Percentiles rank a stretch among this genome's conserved stretches.
phyloP scores from a whole-genome alignment of 2,888 invertebrate species.

The Serrognathus titanus region DNA sequence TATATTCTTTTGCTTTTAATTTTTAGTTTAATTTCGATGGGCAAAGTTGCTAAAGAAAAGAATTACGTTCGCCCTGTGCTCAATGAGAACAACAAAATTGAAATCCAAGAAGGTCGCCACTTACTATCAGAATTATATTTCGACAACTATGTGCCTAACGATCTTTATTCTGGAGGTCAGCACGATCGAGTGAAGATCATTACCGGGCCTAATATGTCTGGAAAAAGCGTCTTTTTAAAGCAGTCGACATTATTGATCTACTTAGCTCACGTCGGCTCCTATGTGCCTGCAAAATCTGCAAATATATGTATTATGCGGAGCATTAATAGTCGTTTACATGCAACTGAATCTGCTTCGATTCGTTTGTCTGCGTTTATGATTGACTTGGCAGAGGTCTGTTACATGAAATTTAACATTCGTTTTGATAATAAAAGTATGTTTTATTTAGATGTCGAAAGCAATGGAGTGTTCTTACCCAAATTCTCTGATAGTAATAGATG shows the following conservation, averaged over 20 bases:
- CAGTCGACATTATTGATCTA: slow-evolving; percentile 76
- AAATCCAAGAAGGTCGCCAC: slow-evolving; percentile 59
- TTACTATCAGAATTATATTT: slow-evolving; percentile 68
- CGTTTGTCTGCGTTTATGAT: slow-evolving; percentile 83
- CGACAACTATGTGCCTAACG: slow-evolving; percentile 71
- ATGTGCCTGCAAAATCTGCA: slow-evolving; percentile 77
- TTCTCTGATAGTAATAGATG: slow-evolving; percentile 81
- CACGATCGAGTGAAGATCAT: slow-evolving; percentile 65
- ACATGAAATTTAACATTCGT: too few species aligned
- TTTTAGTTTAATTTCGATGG: slow-evolving; percentile 46
- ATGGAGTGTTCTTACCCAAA: slow-evolving; percentile 60
- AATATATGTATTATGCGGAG: slow-evolving; percentile 68
- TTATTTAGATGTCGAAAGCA: slow-evolving; percentile 66
- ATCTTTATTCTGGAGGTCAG: slow-evolving; percentile 57
- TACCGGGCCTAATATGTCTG: slow-evolving; percentile 88
- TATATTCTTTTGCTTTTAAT: not conserved
- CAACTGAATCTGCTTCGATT: slow-evolving; percentile 71
- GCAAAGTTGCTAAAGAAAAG: slow-evolving; percentile 41
- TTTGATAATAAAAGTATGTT: not conserved
- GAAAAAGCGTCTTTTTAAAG: slow-evolving; percentile 89
- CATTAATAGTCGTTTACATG: slow-evolving; percentile 73
- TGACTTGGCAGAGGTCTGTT: slow-evolving; percentile 73
- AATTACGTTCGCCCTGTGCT: slow-evolving; percentile 43
- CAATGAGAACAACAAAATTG: slow-evolving; percentile 38
- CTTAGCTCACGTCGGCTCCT: slow-evolving; percentile 86